Evolutionary conservation across 2,888 invertebrate species (phyloP).

Genomic region (Orchesellides sinensis): DNA sequence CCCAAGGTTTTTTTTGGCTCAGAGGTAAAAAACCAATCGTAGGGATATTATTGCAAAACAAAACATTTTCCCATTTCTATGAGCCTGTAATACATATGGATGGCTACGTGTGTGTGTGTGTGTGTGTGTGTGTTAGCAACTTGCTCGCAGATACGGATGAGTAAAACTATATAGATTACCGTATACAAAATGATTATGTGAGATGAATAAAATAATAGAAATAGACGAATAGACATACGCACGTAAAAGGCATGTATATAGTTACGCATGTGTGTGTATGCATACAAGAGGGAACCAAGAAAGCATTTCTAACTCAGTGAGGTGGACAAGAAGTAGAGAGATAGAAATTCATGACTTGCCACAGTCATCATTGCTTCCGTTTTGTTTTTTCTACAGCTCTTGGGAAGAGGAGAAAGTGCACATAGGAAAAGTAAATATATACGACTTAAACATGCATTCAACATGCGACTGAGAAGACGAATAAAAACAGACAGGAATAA

Average conservation of each 20-base stretch:
- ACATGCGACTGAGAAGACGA: conserved; percentile 12
- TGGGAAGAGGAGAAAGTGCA: too few species aligned
- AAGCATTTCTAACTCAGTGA: conserved; percentile 6
- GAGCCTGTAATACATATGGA: too few species aligned
- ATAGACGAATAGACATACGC: background rate
- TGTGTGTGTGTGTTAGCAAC: too few species aligned
- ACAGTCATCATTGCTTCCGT: conserved; percentile 26
- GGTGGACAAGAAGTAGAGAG: conserved; percentile 33
- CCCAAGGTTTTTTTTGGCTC: too few species aligned
- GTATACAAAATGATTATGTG: conserved; percentile 58
- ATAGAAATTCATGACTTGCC: conserved; percentile 56
- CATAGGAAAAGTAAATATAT: background rate
- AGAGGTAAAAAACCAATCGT: too few species aligned
- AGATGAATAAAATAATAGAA: conserved; percentile 41
- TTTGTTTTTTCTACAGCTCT: conserved; percentile 35
- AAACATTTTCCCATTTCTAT: too few species aligned
- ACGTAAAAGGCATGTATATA: background rate
- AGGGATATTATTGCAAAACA: too few species aligned
- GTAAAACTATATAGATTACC: too few species aligned
- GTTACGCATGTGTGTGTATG: background rate
- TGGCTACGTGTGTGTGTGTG: too few species aligned
- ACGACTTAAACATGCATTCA: conserved; percentile 34
- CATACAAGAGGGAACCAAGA: conserved; percentile 4
- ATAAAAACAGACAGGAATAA: conserved; percentile 34
- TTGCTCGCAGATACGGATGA: too few species aligned